Evolutionary conservation across 1,140 invertebrate genomes (phyloP).

Genomic region (Drosophila setifemur): DNA sequence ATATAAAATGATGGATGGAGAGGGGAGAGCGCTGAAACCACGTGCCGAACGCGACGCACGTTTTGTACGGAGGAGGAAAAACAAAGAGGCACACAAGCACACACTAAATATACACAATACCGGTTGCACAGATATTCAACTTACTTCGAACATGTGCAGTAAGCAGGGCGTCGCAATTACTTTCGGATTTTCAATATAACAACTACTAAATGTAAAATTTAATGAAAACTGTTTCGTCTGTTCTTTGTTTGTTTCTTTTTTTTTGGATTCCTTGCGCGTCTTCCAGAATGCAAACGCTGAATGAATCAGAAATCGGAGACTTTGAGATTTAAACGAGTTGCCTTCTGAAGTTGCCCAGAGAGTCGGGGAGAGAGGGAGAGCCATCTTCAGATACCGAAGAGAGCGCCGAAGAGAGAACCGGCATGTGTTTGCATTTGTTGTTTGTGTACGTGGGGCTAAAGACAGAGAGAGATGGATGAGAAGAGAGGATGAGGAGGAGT

Average conservation of each 20-base stretch:
- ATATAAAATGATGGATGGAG: background rate
- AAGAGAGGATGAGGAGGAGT: too few relatives aligned
- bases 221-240: background rate
- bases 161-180: slow-evolving; percentile 47
- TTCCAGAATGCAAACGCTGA: slow-evolving; percentile 70
- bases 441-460: slow-evolving; percentile 7
- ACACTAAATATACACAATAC: background rate
- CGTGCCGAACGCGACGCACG: slow-evolving; percentile 49
- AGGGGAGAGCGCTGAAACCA: slow-evolving; percentile 27
- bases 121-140: slow-evolving; percentile 13
- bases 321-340: slow-evolving; percentile 15
- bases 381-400: background rate
- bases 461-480: background rate
- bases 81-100: slow-evolving; percentile 13
- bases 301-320: slow-evolving; percentile 47
- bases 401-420: background rate
- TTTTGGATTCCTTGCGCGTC: slow-evolving; percentile 49
- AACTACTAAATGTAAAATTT: slow-evolving; percentile 15
- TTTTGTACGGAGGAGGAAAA: slow-evolving; percentile 30
- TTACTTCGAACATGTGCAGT: slow-evolving; percentile 70
- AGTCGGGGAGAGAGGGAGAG: too few relatives aligned
- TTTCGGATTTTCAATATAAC: slow-evolving; percentile 13
- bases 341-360: slow-evolving; percentile 38
- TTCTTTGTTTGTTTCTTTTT: slow-evolving; percentile 1
- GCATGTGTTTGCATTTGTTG: slow-evolving; percentile 1